phyloP scores from a whole-genome alignment of 2,888 invertebrate genomes.

The Monochamus alternatus region DNA sequence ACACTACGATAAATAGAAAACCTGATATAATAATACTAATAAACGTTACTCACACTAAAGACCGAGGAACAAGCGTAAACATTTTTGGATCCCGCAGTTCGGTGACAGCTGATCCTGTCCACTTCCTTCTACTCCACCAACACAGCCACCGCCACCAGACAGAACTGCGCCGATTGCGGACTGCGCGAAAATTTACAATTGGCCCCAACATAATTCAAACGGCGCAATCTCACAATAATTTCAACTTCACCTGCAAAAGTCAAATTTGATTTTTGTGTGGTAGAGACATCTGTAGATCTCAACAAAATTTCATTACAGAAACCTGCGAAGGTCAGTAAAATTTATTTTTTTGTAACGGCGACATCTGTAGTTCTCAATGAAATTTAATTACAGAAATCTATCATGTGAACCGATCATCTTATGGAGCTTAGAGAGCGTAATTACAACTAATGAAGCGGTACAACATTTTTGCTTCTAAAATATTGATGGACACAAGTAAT shows the following conservation, averaged over 20 bases:
- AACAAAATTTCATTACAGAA: too few species aligned
- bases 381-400: too few species aligned
- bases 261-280: too few species aligned
- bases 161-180: slow-evolving; percentile 13
- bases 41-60: slow-evolving; percentile 63
- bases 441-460: too few species aligned
- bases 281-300: too few species aligned
- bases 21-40: slow-evolving; percentile 18
- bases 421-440: too few species aligned
- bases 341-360: background rate
- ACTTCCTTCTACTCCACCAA: slow-evolving; percentile 22
- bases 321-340: background rate
- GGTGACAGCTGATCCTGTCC: slow-evolving; percentile 43
- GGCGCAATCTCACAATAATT: slow-evolving; percentile 6
- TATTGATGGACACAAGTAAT: too few species aligned
- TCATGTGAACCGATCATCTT: too few species aligned
- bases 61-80: slow-evolving; percentile 65
- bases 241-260: too few species aligned
- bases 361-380: too few species aligned
- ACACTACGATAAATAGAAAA: background rate
- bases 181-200: slow-evolving; percentile 39
- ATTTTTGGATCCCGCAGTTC: slow-evolving; percentile 59
- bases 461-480: too few species aligned
- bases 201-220: slow-evolving; percentile 1
- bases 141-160: slow-evolving; percentile 30